These are phyloP conservation scores for Drosophila simulans DNA, from an alignment of 1,140 invertebrate genomes.

Conservation along the genomic window DNA sequence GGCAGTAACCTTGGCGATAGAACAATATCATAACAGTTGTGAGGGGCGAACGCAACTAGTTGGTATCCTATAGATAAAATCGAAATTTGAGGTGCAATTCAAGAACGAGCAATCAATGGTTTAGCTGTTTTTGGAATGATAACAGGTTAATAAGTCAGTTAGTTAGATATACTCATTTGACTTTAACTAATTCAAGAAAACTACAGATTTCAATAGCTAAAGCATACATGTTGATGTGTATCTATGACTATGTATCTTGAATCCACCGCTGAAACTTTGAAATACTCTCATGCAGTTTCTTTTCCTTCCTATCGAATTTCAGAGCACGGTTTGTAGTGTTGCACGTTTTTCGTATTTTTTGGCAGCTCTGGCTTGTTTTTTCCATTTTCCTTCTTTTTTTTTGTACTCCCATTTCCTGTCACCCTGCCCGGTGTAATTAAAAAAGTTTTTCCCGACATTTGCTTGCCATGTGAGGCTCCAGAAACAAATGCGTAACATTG, in stretches of 20 bases:
- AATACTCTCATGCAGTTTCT: constrained; percentile 7
- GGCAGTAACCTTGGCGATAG: background rate
- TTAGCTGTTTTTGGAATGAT: too few relatives aligned
- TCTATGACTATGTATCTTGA: background rate
- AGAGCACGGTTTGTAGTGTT: constrained; percentile 39
- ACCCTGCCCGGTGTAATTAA: constrained; percentile 47
- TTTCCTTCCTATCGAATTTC: constrained; percentile 30
- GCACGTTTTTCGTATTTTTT: constrained; percentile 32
- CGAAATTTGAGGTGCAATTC: too few relatives aligned
- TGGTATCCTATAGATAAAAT: too few relatives aligned
- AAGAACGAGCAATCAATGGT: too few relatives aligned
- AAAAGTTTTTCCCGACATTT: constrained; percentile 55
- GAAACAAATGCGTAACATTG: constrained; percentile 7
- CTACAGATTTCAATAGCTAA: too few relatives aligned
- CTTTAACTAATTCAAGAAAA: too few relatives aligned
- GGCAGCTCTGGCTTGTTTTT: constrained; percentile 20
- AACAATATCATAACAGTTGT: background rate
- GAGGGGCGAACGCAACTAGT: too few relatives aligned
- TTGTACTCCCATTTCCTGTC: constrained; percentile 11
- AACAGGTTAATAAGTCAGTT: too few relatives aligned
- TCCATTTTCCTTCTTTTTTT: constrained; percentile 14
- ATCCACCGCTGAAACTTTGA: background rate
- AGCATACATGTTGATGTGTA: too few relatives aligned
- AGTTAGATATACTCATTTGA: too few relatives aligned
- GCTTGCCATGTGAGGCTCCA: constrained; percentile 25